Conservation (phyloP, 1,140 invertebrate species). For the Orchesella cincta region DNA sequence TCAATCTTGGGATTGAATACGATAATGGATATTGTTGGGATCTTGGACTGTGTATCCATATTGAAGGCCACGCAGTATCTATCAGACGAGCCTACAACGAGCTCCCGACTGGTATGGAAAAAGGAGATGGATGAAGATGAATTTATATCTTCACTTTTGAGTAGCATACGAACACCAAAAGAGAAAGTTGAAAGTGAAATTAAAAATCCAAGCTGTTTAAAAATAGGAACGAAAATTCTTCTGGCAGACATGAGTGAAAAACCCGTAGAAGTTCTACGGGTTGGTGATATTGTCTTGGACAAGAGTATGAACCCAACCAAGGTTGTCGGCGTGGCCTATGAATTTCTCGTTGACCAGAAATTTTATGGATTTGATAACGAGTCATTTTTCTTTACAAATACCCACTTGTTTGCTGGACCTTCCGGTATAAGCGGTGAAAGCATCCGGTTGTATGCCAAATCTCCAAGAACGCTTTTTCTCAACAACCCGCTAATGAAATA, state of each 20-base stretch:
- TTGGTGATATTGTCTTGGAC: neutral
- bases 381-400: conserved; percentile 31
- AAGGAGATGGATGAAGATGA: too few species aligned
- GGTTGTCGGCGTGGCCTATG: neutral
- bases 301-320: neutral
- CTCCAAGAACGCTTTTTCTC: neutral
- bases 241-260: neutral
- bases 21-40: too few species aligned
- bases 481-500: conserved; percentile 1
- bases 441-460: neutral
- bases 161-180: too few species aligned
- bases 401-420: conserved; percentile 10
- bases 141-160: too few species aligned
- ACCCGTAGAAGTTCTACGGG: neutral
- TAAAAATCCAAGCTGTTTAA: neutral
- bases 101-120: too few species aligned
- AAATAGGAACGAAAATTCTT: neutral
- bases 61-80: too few species aligned
- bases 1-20: too few species aligned
- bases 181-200: too few species aligned
- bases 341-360: neutral
- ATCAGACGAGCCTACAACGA: too few species aligned
- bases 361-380: conserved; percentile 28
- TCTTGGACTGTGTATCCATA: too few species aligned
- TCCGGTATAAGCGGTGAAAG: neutral